Percentiles rank a stretch among this genome's conserved stretches.
Evolutionary conservation across 2,113 vertebrate species (phyloP).

Genomic region (Vidua macroura): DNA sequence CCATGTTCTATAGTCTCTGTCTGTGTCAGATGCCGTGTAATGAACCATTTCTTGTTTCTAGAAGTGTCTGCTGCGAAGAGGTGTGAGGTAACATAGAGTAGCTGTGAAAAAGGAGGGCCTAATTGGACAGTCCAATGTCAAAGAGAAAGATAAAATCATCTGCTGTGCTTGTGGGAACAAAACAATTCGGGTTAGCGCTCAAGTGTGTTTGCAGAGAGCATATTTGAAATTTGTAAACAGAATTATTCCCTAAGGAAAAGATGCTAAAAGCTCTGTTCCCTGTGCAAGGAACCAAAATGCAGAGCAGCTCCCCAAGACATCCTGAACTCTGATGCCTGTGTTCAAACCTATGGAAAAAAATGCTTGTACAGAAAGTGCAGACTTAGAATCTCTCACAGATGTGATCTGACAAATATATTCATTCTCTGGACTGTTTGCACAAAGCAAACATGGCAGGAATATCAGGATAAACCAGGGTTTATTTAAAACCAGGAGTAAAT

Average conservation of each 20-base stretch:
- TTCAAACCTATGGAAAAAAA: background rate
- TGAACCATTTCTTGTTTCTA: background rate
- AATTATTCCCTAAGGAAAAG: background rate
- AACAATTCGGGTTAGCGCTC: background rate
- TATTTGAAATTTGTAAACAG: constrained; percentile 9
- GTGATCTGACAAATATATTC: background rate
- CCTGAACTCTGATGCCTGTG: background rate
- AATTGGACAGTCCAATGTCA: background rate
- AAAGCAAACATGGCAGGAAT: background rate
- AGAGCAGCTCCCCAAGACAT: background rate
- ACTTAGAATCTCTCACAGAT: background rate
- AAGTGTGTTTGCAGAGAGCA: background rate
- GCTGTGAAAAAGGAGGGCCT: background rate
- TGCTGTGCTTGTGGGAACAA: background rate
- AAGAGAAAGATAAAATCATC: background rate
- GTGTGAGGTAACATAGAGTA: background rate
- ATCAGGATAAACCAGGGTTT: background rate
- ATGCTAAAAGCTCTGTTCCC: background rate
- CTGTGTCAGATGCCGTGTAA: background rate
- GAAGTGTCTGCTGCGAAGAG: background rate
- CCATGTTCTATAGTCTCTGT: background rate
- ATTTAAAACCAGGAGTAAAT: constrained; percentile 1
- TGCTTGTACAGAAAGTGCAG: background rate
- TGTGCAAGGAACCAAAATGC: background rate
- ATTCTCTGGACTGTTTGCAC: background rate